Evolutionary conservation across 2,888 invertebrate species (phyloP).

Genomic region (Graphium colonna): DNA sequence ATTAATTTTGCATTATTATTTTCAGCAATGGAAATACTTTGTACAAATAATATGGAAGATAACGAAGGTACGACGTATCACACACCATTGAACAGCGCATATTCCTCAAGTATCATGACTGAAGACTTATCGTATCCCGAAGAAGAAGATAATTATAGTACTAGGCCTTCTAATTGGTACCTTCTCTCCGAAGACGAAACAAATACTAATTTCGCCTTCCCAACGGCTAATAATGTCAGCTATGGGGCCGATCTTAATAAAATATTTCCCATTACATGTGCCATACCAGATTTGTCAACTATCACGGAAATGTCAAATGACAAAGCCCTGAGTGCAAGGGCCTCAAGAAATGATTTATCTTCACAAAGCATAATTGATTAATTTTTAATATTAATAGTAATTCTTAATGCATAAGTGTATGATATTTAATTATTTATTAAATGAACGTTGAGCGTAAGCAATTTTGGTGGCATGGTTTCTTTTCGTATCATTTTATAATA

Average conservation of each 20-base stretch:
- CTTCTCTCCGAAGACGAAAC: constrained; percentile 63
- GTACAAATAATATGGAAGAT: background rate
- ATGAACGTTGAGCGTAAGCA: background rate
- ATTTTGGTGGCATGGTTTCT: background rate
- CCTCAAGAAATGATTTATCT: constrained; percentile 36
- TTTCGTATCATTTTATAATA: too few species aligned
- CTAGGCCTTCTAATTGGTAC: constrained; percentile 48
- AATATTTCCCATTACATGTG: constrained; percentile 60
- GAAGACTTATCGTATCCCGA: constrained; percentile 58
- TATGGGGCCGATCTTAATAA: constrained; percentile 50
- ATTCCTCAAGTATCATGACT: constrained; percentile 53
- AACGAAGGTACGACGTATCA: constrained; percentile 17
- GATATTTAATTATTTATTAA: constrained; percentile 2
- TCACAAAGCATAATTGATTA: constrained; percentile 29
- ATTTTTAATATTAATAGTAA: constrained; percentile 14
- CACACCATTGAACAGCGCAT: constrained; percentile 33
- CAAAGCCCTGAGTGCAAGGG: constrained; percentile 37
- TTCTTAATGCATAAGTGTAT: constrained; percentile 5
- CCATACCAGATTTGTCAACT: constrained; percentile 64
- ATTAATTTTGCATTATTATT: background rate
- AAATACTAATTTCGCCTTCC: constrained; percentile 36
- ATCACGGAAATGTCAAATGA: constrained; percentile 63
- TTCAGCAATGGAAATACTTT: constrained; percentile 1
- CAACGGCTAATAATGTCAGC: constrained; percentile 22
- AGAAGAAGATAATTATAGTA: constrained; percentile 7